Evolutionary conservation across 2,113 vertebrate genomes (phyloP).

Genomic region (Pao palembangensis): DNA sequence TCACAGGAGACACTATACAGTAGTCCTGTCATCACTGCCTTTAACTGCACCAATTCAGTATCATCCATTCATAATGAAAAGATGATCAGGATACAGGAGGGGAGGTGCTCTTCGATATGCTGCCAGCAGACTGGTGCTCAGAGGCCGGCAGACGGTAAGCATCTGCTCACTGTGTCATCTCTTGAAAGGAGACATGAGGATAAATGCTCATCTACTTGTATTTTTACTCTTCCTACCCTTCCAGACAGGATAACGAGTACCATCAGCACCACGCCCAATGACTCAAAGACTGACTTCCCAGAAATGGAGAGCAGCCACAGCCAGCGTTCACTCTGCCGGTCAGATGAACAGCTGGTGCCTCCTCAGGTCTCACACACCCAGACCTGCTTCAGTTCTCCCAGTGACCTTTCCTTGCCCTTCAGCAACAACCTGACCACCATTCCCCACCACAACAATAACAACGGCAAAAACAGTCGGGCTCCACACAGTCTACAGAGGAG

Average conservation of each 20-base stretch:
- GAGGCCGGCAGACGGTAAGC: conserved; percentile 80
- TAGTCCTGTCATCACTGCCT: conserved; percentile 77
- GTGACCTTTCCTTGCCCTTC: conserved; percentile 42
- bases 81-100: conserved; percentile 77
- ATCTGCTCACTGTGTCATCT: not conserved
- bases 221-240: not conserved
- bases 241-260: conserved; percentile 68
- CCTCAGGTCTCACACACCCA: conserved; percentile 30
- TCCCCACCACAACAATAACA: conserved; percentile 60
- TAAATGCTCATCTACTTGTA: not conserved
- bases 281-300: conserved; percentile 55
- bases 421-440: conserved; percentile 27
- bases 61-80: conserved; percentile 82
- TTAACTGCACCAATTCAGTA: conserved; percentile 77
- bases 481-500: conserved; percentile 63
- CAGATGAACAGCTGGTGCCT: conserved; percentile 38
- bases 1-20: conserved; percentile 82
- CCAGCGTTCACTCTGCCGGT: conserved; percentile 58
- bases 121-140: conserved; percentile 69
- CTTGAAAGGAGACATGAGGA: not conserved
- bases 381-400: conserved; percentile 15
- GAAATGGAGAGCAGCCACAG: conserved; percentile 70
- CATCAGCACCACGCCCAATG: conserved; percentile 35
- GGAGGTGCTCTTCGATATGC: conserved; percentile 75
- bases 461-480: conserved; percentile 24